Conservation (phyloP, 2,797 vertebrate species). For the Tamandua tetradactyla region DNA sequence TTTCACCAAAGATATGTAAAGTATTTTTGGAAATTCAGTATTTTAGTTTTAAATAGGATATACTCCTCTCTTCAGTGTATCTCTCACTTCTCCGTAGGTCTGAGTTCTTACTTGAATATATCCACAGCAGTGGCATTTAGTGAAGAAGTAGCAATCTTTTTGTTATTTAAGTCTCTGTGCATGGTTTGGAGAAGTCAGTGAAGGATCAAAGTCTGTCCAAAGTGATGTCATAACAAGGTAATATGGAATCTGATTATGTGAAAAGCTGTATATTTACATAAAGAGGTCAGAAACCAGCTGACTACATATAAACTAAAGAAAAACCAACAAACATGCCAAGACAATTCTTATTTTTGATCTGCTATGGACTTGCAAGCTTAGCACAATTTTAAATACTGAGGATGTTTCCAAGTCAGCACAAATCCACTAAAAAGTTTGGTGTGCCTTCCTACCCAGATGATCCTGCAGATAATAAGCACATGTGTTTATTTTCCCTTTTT, state of each 20-base stretch:
- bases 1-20: background rate
- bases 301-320: conserved; percentile 72
- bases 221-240: conserved; percentile 63
- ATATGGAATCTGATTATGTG: conserved; percentile 64
- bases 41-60: background rate
- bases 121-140: background rate
- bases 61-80: background rate
- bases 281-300: conserved; percentile 76
- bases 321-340: conserved; percentile 70
- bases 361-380: conserved; percentile 57
- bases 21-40: background rate
- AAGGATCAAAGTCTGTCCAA: conserved; percentile 53
- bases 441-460: conserved; percentile 31
- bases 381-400: conserved; percentile 59
- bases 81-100: background rate
- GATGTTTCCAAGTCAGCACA: conserved; percentile 70
- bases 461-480: conserved; percentile 24
- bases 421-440: conserved; percentile 26
- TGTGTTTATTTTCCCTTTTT: conserved; percentile 43
- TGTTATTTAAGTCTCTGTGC: conserved; percentile 24
- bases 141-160: conserved; percentile 11
- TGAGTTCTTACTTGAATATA: background rate
- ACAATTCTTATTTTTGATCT: conserved; percentile 58
- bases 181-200: conserved; percentile 29
- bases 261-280: conserved; percentile 69